Evolutionary conservation across 2,888 invertebrate genomes (phyloP).

Genomic region (Pharmacophagus antenor): DNA sequence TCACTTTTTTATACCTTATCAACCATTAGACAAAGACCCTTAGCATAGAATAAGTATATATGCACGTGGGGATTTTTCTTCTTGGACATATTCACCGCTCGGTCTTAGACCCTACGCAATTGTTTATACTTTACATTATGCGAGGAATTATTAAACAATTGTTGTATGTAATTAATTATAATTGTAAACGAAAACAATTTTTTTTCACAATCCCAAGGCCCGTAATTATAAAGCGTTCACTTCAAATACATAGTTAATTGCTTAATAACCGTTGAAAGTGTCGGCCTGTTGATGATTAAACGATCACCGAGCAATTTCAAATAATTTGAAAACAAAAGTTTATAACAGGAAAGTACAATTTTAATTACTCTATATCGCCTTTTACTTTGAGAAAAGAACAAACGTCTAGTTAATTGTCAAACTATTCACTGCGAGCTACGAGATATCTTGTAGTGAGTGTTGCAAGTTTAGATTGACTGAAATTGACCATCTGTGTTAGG

Average conservation of each 20-base stretch:
- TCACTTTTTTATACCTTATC: conserved; percentile 10
- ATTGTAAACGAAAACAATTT: conserved; percentile 30
- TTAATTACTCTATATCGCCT: neutral
- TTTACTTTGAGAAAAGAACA: no score
- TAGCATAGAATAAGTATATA: neutral
- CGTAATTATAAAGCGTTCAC: conserved; percentile 39
- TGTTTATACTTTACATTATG: conserved; percentile 35
- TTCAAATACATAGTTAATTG: conserved; percentile 35
- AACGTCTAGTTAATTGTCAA: no score
- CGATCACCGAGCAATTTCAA: conserved; percentile 5
- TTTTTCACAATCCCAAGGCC: conserved; percentile 32
- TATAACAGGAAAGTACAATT: neutral
- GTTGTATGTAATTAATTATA: conserved; percentile 27
- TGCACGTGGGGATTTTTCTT: neutral
- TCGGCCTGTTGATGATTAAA: conserved; percentile 33
- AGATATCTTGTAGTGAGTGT: no score
- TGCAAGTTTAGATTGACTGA: no score
- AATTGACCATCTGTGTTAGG: no score
- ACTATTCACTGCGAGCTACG: no score
- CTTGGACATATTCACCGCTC: neutral
- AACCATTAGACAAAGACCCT: conserved; percentile 5
- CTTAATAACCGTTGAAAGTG: conserved; percentile 34
- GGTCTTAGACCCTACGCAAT: conserved; percentile 28
- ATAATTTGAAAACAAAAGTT: conserved; percentile 10
- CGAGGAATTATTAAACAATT: conserved; percentile 33